phyloP scores from a whole-genome alignment of 2,888 invertebrate species.

The Nomada hirtipes region DNA sequence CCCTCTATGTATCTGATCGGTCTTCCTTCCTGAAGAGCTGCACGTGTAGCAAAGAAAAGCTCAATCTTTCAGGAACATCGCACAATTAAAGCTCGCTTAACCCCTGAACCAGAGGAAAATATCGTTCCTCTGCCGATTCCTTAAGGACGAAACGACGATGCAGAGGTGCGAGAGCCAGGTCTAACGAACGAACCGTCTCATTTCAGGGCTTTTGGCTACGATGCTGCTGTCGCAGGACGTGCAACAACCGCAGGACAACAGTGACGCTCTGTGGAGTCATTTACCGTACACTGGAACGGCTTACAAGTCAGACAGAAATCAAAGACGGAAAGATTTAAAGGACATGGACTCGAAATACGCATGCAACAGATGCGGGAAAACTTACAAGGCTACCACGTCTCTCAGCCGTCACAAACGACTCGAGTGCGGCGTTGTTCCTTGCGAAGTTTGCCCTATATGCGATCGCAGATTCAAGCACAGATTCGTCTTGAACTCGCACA shows the following conservation, averaged over 20 bases:
- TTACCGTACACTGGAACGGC: conserved; percentile 22
- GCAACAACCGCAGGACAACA: conserved; percentile 53
- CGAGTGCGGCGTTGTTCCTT: conserved; percentile 83
- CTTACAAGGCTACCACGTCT: conserved; percentile 82
- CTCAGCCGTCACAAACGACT: conserved; percentile 84
- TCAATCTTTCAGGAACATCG: conserved; percentile 6
- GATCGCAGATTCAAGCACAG: conserved; percentile 84
- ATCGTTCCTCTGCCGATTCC: not conserved
- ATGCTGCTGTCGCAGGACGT: conserved; percentile 73
- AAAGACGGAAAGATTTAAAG: conserved; percentile 28
- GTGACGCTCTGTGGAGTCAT: conserved; percentile 57
- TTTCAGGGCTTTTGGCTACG: conserved; percentile 77
- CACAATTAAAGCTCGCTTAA: conserved; percentile 9
- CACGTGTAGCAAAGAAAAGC: not conserved
- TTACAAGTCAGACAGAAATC: conserved; percentile 41
- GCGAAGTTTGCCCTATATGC: conserved; percentile 83
- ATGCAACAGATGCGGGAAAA: conserved; percentile 83
- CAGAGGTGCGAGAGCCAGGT: not conserved
- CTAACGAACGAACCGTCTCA: conserved; percentile 62
- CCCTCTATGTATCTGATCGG: not conserved
- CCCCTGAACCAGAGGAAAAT: not conserved
- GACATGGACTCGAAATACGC: conserved; percentile 68
- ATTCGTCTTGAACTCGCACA: conserved; percentile 82
- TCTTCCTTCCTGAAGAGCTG: not conserved
- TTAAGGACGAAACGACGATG: conserved; percentile 3